Evolutionary conservation across 30 jellyfish, hydroid and myxozoan genomes (phyloP), one percentile per base, ranked within the genome.

Genomic region (Pelagia noctiluca): DNA sequence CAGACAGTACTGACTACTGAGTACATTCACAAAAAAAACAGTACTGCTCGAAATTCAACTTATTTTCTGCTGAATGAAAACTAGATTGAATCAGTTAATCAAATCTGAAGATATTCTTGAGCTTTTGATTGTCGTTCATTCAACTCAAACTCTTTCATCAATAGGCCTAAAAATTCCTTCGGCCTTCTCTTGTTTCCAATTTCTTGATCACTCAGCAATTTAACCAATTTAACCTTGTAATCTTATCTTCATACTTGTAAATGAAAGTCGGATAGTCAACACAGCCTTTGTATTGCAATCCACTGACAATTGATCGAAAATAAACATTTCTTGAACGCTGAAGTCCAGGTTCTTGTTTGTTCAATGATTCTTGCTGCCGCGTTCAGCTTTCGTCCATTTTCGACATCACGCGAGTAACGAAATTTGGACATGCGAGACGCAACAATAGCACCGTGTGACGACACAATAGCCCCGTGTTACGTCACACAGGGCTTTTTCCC

Each of bases 111-210:
- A 5, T 42, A 42, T 42, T 42, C 57, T 42, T 42, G 16, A 42
- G 57, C 57, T 42, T 42, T 42, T 42, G 12, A 8, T 42, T 42
- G 57, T 42, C 57, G 57, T 42, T 42, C 8, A 42, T 42, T 42
- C 57, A 42, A 42, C 57, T 42, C 57, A 42, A 42, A 42, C 57
- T 42, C n/a, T n/a, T n/a, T n/a, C n/a, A n/a, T n/a, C 57, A 42
- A 42, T 42, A 8, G 57, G 57, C 57, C 57, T 42, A 42, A 42
- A 42, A 42, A 5, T 42, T 42, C 57, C 8, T 42, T 42, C 16
- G 57, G 57, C 57, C 57, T 42, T 42, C 57, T 42, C 57, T 42
- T 42, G 57, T 42, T 42, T 42, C 16, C 57, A 42, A 42, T 42
- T 42, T 16, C 57, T 42, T 42, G 57, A 42, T 42, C 57, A 42